Base-by-base conservation (phyloP, 2,888 invertebrate species). In the Stegophylla sp. region DNA sequence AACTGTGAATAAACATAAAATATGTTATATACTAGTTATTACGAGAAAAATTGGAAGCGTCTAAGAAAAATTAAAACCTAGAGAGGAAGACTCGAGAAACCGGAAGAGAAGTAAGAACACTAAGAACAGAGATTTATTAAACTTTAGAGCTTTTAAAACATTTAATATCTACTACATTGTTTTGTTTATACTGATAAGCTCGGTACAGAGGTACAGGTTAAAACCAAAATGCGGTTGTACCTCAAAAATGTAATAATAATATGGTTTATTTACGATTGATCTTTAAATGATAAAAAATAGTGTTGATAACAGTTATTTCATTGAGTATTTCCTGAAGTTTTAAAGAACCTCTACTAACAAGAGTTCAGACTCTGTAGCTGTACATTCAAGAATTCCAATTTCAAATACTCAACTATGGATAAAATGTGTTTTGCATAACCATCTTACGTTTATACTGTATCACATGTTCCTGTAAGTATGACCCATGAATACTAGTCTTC, bases 131-230 rank as follows among this genome's bases (percentile, higher is more conserved):
- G 28, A 75, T 53, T 64, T 51, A 76, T 76, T n/a, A 5, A 13
- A 64, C 28, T 75, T 75, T 2, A 51, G 1, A 5, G 15, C 48
- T 26, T 59, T 61, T 61, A 0, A 9, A 56, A 48, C 12, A 51
- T 51, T 75, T 26, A 76, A 66, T 41, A 76, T 41, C 17, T 34
- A 34, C 34, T 34, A 34, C 3, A 63, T 75, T 51, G 51, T 76
- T 75, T 76, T 76, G 75, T 76, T 76, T 76, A 66, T 41, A 76
- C 64, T 76, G 75, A 76, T 76, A 76, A 76, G 53, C 48, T 20
- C 4, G 51, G 75, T 64, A 63, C 20, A 20, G 13, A n/a, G 26
- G 45, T 59, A n/a, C n/a, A 13, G 9, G 26, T 4, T 20, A 15
- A n/a, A 10, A 26, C n/a, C 51, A 3, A 34, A 34, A 34, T 7